Evolutionary conservation across 1,140 invertebrate genomes (phyloP).

Genomic region (Tribolium castaneum): DNA sequence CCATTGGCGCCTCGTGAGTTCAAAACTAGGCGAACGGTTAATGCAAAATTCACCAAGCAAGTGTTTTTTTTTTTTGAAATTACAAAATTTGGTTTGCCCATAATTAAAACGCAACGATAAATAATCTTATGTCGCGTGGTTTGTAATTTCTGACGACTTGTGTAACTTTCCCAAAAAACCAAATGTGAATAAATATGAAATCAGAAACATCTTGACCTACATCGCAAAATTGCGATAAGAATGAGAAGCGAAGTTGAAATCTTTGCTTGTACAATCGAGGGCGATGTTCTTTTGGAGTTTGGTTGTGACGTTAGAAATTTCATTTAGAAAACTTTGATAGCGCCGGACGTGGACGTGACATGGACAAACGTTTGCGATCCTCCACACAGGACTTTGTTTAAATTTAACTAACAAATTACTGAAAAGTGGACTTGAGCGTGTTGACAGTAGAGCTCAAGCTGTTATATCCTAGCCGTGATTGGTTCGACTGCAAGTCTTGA

Average conservation of each 20-base stretch:
- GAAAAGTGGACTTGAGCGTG: too few species aligned
- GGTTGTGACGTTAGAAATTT: conserved; percentile 29
- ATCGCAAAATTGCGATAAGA: conserved; percentile 9
- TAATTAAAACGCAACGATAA: not conserved
- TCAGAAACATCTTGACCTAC: conserved; percentile 14
- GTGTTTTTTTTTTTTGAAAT: too few species aligned
- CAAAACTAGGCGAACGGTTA: too few species aligned
- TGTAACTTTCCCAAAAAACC: not conserved
- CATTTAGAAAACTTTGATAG: conserved; percentile 27
- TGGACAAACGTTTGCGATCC: not conserved
- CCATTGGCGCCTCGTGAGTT: too few species aligned
- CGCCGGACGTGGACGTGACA: not conserved
- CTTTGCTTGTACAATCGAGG: conserved; percentile 1
- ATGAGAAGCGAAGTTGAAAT: conserved; percentile 23
- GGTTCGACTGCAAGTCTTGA: conserved; percentile 42
- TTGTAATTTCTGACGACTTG: conserved; percentile 5
- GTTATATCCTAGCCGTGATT: conserved; percentile 47
- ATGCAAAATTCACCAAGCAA: too few species aligned
- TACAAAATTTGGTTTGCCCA: too few species aligned
- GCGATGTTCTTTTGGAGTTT: conserved; percentile 22
- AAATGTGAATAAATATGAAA: conserved; percentile 2
- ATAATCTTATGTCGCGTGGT: not conserved
- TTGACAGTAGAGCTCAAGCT: too few species aligned
- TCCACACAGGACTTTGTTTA: not conserved
- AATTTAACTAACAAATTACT: not conserved